phyloP scores from a whole-genome alignment of 2,113 vertebrate genomes.

The Verasper variegatus region DNA sequence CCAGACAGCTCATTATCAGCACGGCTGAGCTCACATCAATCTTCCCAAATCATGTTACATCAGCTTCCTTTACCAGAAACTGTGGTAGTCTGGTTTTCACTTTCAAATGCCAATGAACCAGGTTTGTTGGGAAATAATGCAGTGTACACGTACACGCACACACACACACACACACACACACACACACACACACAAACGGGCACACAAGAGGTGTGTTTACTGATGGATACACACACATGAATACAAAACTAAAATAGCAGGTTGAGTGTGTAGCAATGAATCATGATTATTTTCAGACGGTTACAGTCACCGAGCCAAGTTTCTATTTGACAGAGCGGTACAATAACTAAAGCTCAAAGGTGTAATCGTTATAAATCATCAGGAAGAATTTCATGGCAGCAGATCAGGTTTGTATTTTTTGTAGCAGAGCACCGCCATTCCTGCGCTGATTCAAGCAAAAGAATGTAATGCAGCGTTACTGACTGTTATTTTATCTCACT shows the following conservation, averaged over 20 bases:
- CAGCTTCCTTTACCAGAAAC: constrained; percentile 55
- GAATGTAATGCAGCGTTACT: not conserved
- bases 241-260: constrained; percentile 27
- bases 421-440: not conserved
- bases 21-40: constrained; percentile 37
- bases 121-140: constrained; percentile 32
- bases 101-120: constrained; percentile 37
- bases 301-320: constrained; percentile 19
- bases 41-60: constrained; percentile 32
- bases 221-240: not conserved
- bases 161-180: constrained; percentile 3
- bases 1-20: constrained; percentile 25
- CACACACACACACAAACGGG: not conserved
- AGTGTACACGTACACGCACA: constrained; percentile 9
- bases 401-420: not conserved
- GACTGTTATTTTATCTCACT: too few species aligned
- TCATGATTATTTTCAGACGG: constrained; percentile 39
- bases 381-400: not conserved
- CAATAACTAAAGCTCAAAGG: not conserved
- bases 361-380: not conserved
- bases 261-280: constrained; percentile 56
- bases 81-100: constrained; percentile 38
- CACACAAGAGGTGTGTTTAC: not conserved
- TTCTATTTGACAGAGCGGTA: constrained; percentile 12
- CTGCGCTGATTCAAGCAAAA: not conserved